Conservation (phyloP, 2,113 vertebrate genomes). For the Malurus melanocephalus region DNA sequence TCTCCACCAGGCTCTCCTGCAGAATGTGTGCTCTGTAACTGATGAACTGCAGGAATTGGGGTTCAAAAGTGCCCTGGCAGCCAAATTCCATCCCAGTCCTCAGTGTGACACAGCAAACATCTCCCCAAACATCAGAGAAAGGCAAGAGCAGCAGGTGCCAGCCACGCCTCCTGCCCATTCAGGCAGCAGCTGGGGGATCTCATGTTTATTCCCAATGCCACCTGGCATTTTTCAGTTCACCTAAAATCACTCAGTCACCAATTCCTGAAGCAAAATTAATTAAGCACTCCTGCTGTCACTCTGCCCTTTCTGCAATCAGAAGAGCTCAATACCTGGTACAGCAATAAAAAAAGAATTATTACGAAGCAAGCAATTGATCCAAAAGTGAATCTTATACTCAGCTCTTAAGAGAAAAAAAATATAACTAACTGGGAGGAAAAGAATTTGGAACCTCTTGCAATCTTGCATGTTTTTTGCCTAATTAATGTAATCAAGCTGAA, state of each 20-base stretch:
- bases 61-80: background rate
- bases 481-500: slow-evolving; percentile 56
- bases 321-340: slow-evolving; percentile 27
- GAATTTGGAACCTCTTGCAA: slow-evolving; percentile 3
- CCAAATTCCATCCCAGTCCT: background rate
- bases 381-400: background rate
- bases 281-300: slow-evolving; percentile 51
- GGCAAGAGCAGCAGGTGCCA: background rate
- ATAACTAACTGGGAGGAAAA: background rate
- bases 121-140: background rate
- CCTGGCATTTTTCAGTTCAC: slow-evolving; percentile 45
- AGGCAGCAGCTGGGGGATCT: slow-evolving; percentile 46
- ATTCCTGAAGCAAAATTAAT: slow-evolving; percentile 58
- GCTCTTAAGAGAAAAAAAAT: background rate
- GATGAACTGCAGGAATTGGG: no score
- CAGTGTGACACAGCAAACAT: background rate
- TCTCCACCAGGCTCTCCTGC: background rate
- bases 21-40: fast-evolving
- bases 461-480: slow-evolving; percentile 12
- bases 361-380: slow-evolving; percentile 15
- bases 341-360: background rate
- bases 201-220: slow-evolving; percentile 33
- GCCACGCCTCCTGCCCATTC: background rate
- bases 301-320: slow-evolving; percentile 35
- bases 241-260: slow-evolving; percentile 47